Percentiles rank a stretch among this genome's conserved stretches.
Evolutionary conservation across 92 coral and sea anemone genomes (phyloP).

Genomic region (Pocillopora meandrina): DNA sequence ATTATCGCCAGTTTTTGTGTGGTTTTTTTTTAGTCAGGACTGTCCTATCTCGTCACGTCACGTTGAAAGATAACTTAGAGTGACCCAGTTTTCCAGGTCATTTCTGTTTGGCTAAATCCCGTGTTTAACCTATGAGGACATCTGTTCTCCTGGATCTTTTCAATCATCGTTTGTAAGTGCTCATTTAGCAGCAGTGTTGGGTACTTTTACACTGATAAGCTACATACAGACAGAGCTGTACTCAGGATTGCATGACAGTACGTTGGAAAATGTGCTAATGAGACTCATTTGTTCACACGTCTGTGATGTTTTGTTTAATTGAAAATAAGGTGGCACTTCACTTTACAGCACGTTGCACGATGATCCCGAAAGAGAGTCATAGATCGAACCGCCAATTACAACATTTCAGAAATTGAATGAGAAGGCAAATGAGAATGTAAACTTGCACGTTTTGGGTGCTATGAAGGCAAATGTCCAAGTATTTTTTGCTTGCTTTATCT

Average conservation of each 20-base stretch:
- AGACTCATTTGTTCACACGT: constrained; percentile 19
- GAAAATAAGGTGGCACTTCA: not conserved
- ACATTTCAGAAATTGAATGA: not conserved
- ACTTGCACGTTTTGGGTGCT: not conserved
- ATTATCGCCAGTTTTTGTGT: not conserved
- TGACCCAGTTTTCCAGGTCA: not conserved
- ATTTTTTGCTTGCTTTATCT: not conserved
- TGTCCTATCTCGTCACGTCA: not conserved
- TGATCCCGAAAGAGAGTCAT: not conserved
- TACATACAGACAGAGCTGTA: not conserved
- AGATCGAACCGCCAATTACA: not conserved
- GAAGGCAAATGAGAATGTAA: not conserved
- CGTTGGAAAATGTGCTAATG: not conserved
- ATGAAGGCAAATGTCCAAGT: not conserved
- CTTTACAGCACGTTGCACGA: not conserved
- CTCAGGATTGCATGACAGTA: not conserved
- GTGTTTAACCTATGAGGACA: not conserved
- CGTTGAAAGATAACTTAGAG: not conserved
- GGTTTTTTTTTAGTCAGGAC: not conserved
- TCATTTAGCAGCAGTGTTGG: constrained; percentile 2
- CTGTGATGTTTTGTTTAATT: constrained; percentile 11
- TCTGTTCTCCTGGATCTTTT: not conserved
- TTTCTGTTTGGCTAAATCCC: too few relatives aligned
- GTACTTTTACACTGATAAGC: not conserved
- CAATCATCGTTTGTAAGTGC: constrained; percentile 2